Percentiles rank a stretch among this genome's conserved stretches.
Evolutionary conservation across 2,113 vertebrate species (phyloP).

Genomic region (Dicentrarchus labrax): DNA sequence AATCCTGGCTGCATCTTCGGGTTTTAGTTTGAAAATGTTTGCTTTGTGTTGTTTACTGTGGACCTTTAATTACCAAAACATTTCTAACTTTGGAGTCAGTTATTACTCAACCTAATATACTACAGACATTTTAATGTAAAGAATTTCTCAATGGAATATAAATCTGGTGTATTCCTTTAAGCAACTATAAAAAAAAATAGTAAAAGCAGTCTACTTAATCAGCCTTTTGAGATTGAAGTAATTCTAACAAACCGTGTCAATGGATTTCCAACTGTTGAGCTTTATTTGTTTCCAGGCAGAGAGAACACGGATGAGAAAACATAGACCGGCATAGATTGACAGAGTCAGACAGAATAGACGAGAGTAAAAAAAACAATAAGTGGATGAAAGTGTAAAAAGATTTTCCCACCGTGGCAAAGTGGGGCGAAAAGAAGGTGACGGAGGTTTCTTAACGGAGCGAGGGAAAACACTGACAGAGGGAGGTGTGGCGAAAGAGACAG

Average conservation of each 20-base stretch:
- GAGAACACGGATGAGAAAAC: constrained; percentile 39
- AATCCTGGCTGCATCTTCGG: no score
- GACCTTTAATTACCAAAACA: not conserved
- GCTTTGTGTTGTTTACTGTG: not conserved
- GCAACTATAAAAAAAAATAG: not conserved
- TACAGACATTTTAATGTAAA: not conserved
- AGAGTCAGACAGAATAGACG: constrained; percentile 35
- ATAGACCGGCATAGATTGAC: constrained; percentile 32
- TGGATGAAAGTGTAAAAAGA: constrained; percentile 54
- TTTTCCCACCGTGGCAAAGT: constrained; percentile 67
- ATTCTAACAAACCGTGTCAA: constrained; percentile 31
- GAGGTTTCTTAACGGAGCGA: constrained; percentile 66
- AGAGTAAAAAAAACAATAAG: not conserved
- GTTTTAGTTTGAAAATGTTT: not conserved
- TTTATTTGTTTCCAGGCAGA: constrained; percentile 2
- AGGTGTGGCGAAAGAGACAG: constrained; percentile 74
- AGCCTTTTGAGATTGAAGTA: constrained; percentile 16
- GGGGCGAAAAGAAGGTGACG: constrained; percentile 56
- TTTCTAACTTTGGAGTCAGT: not conserved
- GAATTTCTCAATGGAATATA: not conserved
- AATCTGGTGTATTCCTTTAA: constrained; percentile 13
- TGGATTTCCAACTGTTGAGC: constrained; percentile 29
- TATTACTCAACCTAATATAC: not conserved
- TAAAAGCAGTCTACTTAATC: constrained; percentile 1
- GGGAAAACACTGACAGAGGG: constrained; percentile 60